Base-by-base conservation (phyloP, 2,797 vertebrate species). In the Darevskia nairensis region DNA sequence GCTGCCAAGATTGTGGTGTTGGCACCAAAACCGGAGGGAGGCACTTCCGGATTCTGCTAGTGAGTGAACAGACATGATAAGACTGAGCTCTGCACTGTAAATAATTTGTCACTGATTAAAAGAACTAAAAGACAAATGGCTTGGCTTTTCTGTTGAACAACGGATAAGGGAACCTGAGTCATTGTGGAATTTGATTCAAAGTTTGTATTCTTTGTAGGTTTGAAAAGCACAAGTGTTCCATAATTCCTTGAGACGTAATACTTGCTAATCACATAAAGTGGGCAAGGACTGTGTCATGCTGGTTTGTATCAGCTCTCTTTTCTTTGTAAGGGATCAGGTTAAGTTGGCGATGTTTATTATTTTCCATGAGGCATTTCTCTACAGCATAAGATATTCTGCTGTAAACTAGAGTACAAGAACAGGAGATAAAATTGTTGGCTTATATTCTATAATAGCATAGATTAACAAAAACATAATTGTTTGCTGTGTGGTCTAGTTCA, bases 141-240 rank as follows among this genome's bases (percentile, higher is more conserved):
- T n/a, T n/a, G n/a, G n/a, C n/a, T n/a, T n/a, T 39, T 39, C 3
- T 39, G 39, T 39, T 39, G n/a, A n/a, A n/a, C n/a, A n/a, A n/a
- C n/a, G n/a, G n/a, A n/a, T n/a, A n/a, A n/a, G n/a, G n/a, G n/a
- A n/a, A n/a, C n/a, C n/a, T n/a, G n/a, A n/a, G n/a, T n/a, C n/a
- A 35, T 35, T 92, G 69, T 76, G 85, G 35, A 92, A 92, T 95
- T 91, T 79, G 91, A 89, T 86, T 91, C 50, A 44, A 90, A 92
- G 15, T 10, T 84, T 82, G 19, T 80, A 88, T 46, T 80, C 79
- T 46, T 87, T 78, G 85, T 92, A 89, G 89, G 39, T 75, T 89
- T 92, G 46, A 66, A 77, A 32, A 76, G 79, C 25, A 17, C 80
- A 77, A n/a, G n/a, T n/a, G n/a, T n/a, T n/a, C n/a, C n/a, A n/a